phyloP scores from a whole-genome alignment of 2,797 vertebrate species.

The Vultur gryphus region DNA sequence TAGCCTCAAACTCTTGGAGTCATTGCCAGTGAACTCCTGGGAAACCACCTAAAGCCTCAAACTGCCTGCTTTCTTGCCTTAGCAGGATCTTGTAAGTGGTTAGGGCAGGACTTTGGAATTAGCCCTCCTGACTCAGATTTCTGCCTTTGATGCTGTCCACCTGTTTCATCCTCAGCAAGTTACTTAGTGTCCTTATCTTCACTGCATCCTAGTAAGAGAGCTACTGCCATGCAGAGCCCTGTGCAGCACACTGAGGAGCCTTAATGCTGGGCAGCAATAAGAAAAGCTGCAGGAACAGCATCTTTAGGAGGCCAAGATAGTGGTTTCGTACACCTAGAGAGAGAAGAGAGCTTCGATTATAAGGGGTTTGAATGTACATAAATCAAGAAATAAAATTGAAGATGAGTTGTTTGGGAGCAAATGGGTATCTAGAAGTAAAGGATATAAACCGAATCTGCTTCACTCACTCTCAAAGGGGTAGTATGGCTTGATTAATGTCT shows the following conservation, averaged over 20 bases:
- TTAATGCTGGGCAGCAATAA: not conserved
- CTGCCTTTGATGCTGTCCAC: not conserved
- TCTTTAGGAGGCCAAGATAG: not conserved
- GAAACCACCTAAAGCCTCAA: not conserved
- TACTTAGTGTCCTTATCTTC: not conserved
- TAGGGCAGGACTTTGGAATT: not conserved
- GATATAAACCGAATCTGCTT: not conserved
- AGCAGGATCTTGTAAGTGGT: not conserved
- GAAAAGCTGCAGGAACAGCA: not conserved
- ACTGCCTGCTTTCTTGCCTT: not conserved
- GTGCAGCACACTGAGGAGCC: not conserved
- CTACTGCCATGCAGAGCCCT: not conserved
- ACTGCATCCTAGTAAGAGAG: not conserved
- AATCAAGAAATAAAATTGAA: not conserved
- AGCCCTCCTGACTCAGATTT: not conserved
- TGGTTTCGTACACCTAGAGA: not conserved
- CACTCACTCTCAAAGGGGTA: not conserved
- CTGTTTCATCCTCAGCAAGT: not conserved
- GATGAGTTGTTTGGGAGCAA: not conserved
- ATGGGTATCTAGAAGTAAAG: not conserved
- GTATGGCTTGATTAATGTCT: not conserved
- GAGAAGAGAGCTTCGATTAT: not conserved
- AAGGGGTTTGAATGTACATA: not conserved
- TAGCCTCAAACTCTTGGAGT: not conserved
- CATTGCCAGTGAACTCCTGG: not conserved